Evolutionary conservation across 2,113 vertebrate genomes (phyloP).

Genomic region (Ranitomeya variabilis): DNA sequence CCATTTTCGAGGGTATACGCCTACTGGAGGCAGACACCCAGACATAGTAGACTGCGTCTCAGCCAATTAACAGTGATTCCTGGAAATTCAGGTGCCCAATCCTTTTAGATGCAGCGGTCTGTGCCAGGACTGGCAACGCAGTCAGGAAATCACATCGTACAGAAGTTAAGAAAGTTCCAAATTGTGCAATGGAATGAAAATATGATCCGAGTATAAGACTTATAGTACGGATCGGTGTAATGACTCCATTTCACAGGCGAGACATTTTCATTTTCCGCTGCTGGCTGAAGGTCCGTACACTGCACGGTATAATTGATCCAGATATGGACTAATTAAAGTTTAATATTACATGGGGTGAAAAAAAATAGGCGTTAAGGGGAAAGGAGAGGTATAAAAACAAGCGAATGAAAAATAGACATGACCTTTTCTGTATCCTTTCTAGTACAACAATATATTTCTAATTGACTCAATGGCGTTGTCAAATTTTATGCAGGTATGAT

Average conservation of each 20-base stretch:
- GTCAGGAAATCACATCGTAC: background rate
- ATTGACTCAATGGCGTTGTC: slow-evolving; percentile 47
- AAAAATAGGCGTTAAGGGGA: slow-evolving; percentile 37
- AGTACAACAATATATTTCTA: slow-evolving; percentile 45
- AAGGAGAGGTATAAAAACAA: slow-evolving; percentile 48
- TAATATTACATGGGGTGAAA: slow-evolving; percentile 37
- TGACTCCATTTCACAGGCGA: slow-evolving; percentile 34
- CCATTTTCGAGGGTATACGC: too few species aligned
- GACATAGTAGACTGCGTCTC: too few species aligned
- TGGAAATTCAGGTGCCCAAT: background rate
- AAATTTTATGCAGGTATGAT: slow-evolving; percentile 52
- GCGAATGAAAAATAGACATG: slow-evolving; percentile 47
- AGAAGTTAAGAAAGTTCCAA: background rate
- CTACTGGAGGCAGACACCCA: too few species aligned
- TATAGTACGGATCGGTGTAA: slow-evolving; percentile 10
- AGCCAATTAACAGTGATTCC: background rate
- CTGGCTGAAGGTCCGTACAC: slow-evolving; percentile 29
- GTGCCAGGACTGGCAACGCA: background rate
- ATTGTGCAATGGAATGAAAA: background rate
- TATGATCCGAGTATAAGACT: background rate
- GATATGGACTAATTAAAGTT: slow-evolving; percentile 56
- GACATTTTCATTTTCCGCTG: slow-evolving; percentile 31
- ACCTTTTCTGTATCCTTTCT: slow-evolving; percentile 46
- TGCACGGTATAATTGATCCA: slow-evolving; percentile 34
- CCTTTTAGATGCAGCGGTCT: background rate